Evolutionary conservation across 2,888 invertebrate genomes (phyloP), one percentile per base, ranked within the genome.

Genomic region (Thelaira solivaga): DNA sequence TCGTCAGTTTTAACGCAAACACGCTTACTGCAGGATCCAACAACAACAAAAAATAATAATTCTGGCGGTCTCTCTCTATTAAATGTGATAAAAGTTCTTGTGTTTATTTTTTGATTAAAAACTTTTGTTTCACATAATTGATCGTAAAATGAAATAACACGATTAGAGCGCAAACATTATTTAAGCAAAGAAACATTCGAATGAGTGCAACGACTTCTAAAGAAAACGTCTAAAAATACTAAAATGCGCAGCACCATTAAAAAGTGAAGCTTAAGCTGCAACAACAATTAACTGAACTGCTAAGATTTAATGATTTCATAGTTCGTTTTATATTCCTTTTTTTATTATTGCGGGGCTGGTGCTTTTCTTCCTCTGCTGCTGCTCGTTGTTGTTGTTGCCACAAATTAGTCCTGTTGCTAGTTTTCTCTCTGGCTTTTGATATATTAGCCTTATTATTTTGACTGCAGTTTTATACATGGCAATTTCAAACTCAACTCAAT

Each of bases 221-320:
- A 47, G 7, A 47, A 47, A 8, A n/a, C n/a, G n/a, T n/a, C n/a
- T n/a, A n/a, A n/a, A n/a, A n/a, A n/a, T n/a, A n/a, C n/a, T n/a
- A n/a, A n/a, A n/a, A n/a, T n/a, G n/a, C n/a, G n/a, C n/a, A n/a
- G n/a, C n/a, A n/a, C n/a, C n/a, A n/a, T n/a, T n/a, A n/a, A n/a
- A 29, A 13, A 43, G 39, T n/a, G 6, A 62, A 45, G 16, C 16
- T 49, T 11, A n/a, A 61, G 20, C 53, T 59, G 43, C 59, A 59
- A 39, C 62, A 64, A 68, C 53, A 77, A 80, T 80, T 80, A 85
- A 80, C 77, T 82, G 79, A n/a, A n/a, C n/a, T n/a, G n/a, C n/a
- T n/a, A n/a, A 43, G 80, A 76, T 79, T 83, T 86, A 87, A 87
- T 87, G 83, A 85, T 86, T 86, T 87, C 84, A 86, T 87, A 86